Evolutionary conservation across 2,113 vertebrate species (phyloP), one percentile per base, ranked within the genome.

Genomic region (Bujurquina vittata): DNA sequence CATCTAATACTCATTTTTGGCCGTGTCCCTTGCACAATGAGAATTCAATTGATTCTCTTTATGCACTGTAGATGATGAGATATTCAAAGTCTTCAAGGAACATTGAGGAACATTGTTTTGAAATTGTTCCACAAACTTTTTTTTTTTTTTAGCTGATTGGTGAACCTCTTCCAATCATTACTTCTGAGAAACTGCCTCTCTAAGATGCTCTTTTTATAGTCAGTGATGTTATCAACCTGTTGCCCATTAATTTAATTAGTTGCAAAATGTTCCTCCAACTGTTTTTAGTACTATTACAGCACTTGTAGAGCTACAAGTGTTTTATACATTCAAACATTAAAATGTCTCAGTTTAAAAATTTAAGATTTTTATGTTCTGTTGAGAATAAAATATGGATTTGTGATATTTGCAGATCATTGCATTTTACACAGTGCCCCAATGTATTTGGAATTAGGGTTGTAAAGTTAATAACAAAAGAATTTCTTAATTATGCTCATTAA

Each of bases 381-480:
- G 33, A 40, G 61, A 63, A 63, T 63, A 22, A 63, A 40, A 63
- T 63, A 63, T 63, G 61, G 61, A 63, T 63, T 63, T 40, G 37
- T 49, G 46, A 7, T 2, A 17, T 49, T 7, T 46, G 15, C 15
- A 18, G 17, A 49, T 17, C 46, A 49, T 49, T 17, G 46, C 14
- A 49, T n/a, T 62, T 63, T 63, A 63, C 3, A 2, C 37, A 63
- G 20, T 2, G 1, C 33, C 33, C n/a, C 33, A 63, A 62, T 3
- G 37, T 37, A 62, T 62, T 62, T 62, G 60, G 33, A 37, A 37
- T 1, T 37, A 37, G 33, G 10, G 20, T 62, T 12, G 60, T 18
- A 62, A 62, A 62, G 20, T 37, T 22, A 37, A 2, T 37, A 4
- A 62, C 33, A 37, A 37, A 62, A 62, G 33, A 62, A 7, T 62